Base-by-base conservation (phyloP, 2,888 invertebrate species). In the Ormia ochracea region DNA sequence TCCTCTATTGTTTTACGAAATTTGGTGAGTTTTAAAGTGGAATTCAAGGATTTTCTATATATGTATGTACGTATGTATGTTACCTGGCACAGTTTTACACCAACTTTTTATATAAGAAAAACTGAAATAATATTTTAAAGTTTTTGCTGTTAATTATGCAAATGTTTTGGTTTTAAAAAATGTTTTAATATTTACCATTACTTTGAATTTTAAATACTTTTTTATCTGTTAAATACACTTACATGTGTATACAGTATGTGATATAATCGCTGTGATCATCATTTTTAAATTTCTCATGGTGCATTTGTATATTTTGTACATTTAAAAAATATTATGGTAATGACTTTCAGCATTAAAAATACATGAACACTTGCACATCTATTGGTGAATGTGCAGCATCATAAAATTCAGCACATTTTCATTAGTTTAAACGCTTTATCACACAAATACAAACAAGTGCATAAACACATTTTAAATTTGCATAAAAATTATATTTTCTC, bases 381-480 rank as follows among this genome's bases (percentile, higher is more conserved):
- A 41, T 50, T 12, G 28, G 23, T 31, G 17, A 28, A 54, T 36
- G 33, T 5, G 23, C n/a, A 38, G 48, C 58, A 12, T 58, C 69
- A 48, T 72, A 41, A 38, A 59, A 66, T 48, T 56, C 10, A 48
- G 33, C 43, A 48, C 58, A 75, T 59, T 75, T 75, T 59, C 66
- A 75, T 75, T 68, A 75, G 33, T 52, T 68, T 75, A 75, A 75
- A 75, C 59, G 59, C 41, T 75, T 66, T 58, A 66, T 75, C 50
- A 31, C 12, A 36, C 26, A 43, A 17, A 23, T 14, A 56, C 28
- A 31, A 21, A 23, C 31, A 23, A 41, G 26, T 45, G 19, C 23
- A 38, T 28, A 38, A 9, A 50, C 38, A 33, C 19, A 74, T 17
- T 48, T 48, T 26, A 56, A 48, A 76, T 70, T 63, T 76, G 41